Base-by-base conservation (phyloP, 2,797 vertebrate genomes). In the Amazona ochrocephala region DNA sequence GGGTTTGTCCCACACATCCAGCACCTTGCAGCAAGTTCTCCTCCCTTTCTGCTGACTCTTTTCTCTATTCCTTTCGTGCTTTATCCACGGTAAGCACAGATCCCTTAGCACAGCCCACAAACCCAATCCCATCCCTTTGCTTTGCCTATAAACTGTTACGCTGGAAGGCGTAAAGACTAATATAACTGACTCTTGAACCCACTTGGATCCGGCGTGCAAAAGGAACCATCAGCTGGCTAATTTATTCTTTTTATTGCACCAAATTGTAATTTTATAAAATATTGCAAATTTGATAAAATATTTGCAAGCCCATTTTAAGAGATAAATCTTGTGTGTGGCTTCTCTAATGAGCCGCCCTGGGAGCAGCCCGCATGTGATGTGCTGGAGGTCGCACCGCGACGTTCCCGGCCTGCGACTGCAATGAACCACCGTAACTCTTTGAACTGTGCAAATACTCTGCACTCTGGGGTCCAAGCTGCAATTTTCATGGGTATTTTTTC, bases 201-300 rank as follows among this genome's bases (percentile, higher is more conserved):
- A 74, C 91, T 93, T 71, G 89, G 64, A 87, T 68, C 64, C 42
- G 32, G 60, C 48, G 37, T 60, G 93, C 81, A 83, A 93, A 94
- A 96, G 78, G 86, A 90, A 86, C 89, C 89, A 94, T 90, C 89
- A 93, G 67, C 65, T 67, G 77, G 84, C 79, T 97, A 96, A 94
- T 92, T 96, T 96, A 96, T 95, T 94, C 87, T 87, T 95, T 95
- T 92, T 96, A 79, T 81, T 96, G 86, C 89, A 65, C 79, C 87
- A 97, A 97, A 97, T 96, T 92, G 97, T 93, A 90, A 97, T 97
- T 96, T 96, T 96, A 96, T 97, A 94, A 97, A 97, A 97, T 95
- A 93, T 60, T 84, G 92, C 94, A 97, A 96, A 95, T 95, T 97
- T 95, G 95, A 97, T 97, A 97, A 97, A 97, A 96, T 97, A 94